Evolutionary conservation across 2,797 vertebrate genomes (phyloP).

Genomic region (Smutsia temminckii): DNA sequence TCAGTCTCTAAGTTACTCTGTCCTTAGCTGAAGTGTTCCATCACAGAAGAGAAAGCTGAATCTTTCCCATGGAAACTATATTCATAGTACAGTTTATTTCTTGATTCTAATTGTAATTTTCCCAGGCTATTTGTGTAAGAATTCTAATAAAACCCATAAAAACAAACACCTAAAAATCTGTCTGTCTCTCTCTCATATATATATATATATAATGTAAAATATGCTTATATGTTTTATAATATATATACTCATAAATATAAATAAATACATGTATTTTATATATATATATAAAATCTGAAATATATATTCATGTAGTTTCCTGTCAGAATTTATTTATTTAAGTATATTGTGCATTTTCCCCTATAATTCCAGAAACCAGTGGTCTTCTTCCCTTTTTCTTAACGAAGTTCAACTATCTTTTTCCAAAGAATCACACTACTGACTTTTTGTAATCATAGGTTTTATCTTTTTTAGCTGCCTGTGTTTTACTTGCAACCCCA

Average conservation of each 20-base stretch:
- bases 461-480: not conserved
- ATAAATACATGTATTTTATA: too few species aligned
- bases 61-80: not conserved
- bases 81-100: not conserved
- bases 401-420: not conserved
- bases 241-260: too few species aligned
- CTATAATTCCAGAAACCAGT: not conserved
- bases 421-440: not conserved
- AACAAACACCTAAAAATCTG: not conserved
- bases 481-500: not conserved
- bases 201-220: too few species aligned
- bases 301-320: not conserved
- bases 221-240: too few species aligned
- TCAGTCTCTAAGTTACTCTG: not conserved
- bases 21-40: not conserved
- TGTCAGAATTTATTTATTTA: not conserved
- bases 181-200: too few species aligned
- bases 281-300: not conserved
- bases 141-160: not conserved
- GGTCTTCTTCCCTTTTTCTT: not conserved
- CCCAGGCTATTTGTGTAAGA: not conserved
- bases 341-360: not conserved
- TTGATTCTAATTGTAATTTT: slow-evolving; percentile 13
- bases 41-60: not conserved
- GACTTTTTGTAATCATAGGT: not conserved